phyloP scores from a whole-genome alignment of 2,113 vertebrate species.

The Lasiurus cinereus region DNA sequence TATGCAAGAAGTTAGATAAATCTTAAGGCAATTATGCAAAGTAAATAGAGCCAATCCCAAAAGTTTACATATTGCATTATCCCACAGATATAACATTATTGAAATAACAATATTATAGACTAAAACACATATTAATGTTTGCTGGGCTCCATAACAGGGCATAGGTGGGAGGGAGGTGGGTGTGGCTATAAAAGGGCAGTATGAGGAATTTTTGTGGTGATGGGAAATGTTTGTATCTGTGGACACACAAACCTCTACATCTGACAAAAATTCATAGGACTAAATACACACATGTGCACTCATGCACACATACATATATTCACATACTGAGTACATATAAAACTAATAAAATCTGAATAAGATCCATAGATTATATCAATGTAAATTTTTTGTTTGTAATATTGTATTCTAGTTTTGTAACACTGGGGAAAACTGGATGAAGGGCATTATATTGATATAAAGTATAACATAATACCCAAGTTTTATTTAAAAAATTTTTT shows the following conservation, averaged over 20 bases:
- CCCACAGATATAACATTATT: not conserved
- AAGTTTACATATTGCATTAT: not conserved
- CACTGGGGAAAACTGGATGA: not conserved
- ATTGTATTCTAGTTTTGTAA: not conserved
- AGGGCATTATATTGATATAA: not conserved
- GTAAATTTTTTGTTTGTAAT: not conserved
- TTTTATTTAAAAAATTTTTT: not conserved
- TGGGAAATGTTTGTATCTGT: not conserved
- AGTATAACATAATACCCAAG: not conserved
- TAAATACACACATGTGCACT: not conserved
- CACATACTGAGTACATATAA: not conserved
- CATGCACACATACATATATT: not conserved
- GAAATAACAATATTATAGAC: not conserved
- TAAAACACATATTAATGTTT: not conserved
- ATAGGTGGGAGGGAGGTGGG: not conserved
- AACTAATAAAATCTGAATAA: not conserved
- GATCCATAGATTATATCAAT: not conserved
- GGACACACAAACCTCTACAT: not conserved
- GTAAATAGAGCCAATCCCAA: not conserved
- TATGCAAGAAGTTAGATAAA: not conserved
- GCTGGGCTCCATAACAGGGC: not conserved
- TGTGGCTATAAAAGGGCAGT: not conserved
- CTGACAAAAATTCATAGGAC: not conserved
- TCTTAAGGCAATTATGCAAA: not conserved
- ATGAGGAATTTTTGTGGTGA: not conserved